Evolutionary conservation across 2,797 vertebrate species (phyloP), one percentile per base, ranked within the genome.

Genomic region (Odontamblyopus rebecca): DNA sequence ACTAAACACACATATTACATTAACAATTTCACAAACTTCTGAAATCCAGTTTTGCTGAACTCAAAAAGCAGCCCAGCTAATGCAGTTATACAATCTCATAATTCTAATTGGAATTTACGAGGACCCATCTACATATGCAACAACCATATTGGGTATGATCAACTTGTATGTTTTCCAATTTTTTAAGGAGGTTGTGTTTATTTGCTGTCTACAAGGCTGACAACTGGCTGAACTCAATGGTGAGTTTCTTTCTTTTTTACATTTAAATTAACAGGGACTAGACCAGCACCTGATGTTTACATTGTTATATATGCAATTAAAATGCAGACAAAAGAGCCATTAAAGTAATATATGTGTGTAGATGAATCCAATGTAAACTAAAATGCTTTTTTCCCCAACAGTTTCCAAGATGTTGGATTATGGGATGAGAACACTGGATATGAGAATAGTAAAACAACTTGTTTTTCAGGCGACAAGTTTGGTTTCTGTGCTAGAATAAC

Each of bases 171-270:
- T 66, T 65, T 32, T 66, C 30, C 16, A 19, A 62, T n/a, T 62
- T 9, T 50, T 66, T 27, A 66, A 66, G 64, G 64, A 30, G 64
- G 15, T 66, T 66, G 64, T 66, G 64, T 29, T 66, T 30, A 18
- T 66, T 6, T 51, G 15, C 64, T 66, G 27, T 29, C 64, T 18
- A 30, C 44, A 51, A 50, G 11, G 26, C 16, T 66, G 64, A 27
- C 6, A 29, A 51, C 0, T 30, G 64, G 0, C 48, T 51, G 48
- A 51, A 51, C 27, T 19, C 4, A 60, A 30, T 1, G 64, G 64
- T 66, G 64, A 66, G 64, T 66, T 66, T 48, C 8, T 65, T 5
- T 2, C 16, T 16, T 26, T 41, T 16, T 11, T 41, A 16, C 4
- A 29, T 9, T 29, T 4, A 60, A 56, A 56, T 23, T 12, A 26